A percentile compares a stretch with the other conserved stretches of the same genome.
phyloP scores from a whole-genome alignment of 2,797 vertebrate genomes.

The Mormyrus hasselquistii region DNA sequence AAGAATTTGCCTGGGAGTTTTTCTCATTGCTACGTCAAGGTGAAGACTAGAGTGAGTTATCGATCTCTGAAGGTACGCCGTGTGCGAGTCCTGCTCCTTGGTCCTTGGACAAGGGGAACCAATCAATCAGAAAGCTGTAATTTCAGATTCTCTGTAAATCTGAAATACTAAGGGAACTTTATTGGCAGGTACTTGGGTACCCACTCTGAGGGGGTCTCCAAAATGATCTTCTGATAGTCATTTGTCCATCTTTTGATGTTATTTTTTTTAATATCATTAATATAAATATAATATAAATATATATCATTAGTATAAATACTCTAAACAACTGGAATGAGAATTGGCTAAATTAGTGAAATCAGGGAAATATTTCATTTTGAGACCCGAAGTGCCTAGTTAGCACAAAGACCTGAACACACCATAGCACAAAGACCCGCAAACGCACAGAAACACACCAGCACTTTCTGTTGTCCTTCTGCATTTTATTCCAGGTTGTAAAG shows the following conservation, averaged over 20 bases:
- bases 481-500: slow-evolving; percentile 44
- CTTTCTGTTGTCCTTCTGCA: slow-evolving; percentile 28
- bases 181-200: neutral
- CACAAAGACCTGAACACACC: neutral
- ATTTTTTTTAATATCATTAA: neutral
- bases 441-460: neutral
- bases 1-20: neutral
- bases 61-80: neutral
- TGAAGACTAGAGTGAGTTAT: neutral
- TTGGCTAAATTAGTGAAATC: neutral
- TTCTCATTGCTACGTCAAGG: neutral
- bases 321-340: neutral
- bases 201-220: neutral
- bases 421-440: neutral
- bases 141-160: neutral
- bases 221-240: neutral
- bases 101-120: neutral
- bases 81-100: neutral
- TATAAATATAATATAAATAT: too few species aligned
- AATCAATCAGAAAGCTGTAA: slow-evolving; percentile 1
- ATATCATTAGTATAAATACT: neutral
- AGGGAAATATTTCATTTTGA: neutral
- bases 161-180: neutral
- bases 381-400: neutral
- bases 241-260: neutral